Percentiles rank a stretch among this genome's conserved stretches.
phyloP scores from a whole-genome alignment of 2,113 vertebrate genomes.

The Pedetes capensis region DNA sequence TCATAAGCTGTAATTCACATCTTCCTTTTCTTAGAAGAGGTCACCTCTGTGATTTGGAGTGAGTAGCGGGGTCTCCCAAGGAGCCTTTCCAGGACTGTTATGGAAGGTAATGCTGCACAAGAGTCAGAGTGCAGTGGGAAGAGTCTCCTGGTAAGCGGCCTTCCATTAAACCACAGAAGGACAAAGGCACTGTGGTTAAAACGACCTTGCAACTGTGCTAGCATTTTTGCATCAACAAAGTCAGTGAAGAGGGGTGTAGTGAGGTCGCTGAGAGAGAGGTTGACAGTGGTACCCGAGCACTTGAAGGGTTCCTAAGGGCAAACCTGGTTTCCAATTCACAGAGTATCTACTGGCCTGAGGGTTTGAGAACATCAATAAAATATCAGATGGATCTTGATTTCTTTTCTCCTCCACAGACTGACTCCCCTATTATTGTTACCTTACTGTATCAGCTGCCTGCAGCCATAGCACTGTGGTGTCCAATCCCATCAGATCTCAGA shows the following conservation, averaged over 20 bases:
- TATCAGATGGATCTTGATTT: not conserved
- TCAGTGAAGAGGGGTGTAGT: not conserved
- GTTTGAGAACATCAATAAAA: not conserved
- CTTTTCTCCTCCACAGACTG: not conserved
- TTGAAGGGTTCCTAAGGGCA: not conserved
- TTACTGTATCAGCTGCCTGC: too few relatives aligned
- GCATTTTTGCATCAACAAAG: not conserved
- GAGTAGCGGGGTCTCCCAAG: not conserved
- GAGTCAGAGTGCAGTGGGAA: slow-evolving; percentile 5
- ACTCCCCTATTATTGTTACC: not conserved
- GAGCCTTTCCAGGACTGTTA: not conserved
- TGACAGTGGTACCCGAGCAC: too few relatives aligned
- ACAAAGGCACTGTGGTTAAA: not conserved
- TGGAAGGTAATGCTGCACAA: slow-evolving; percentile 49
- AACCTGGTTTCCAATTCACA: not conserved
- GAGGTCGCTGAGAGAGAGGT: not conserved
- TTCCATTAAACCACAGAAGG: slow-evolving; percentile 25
- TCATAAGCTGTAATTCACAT: not conserved
- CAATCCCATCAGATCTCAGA: too few relatives aligned
- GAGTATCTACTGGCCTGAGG: not conserved
- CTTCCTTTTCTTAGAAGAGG: not conserved
- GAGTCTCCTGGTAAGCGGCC: not conserved
- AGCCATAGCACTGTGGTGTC: too few relatives aligned
- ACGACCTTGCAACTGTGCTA: not conserved
- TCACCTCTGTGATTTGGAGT: not conserved